Evolutionary conservation across 35 echinoderm and acorn worm species (phyloP), one percentile per base, ranked within the genome.

Genomic region (Apostichopus japonicus): DNA sequence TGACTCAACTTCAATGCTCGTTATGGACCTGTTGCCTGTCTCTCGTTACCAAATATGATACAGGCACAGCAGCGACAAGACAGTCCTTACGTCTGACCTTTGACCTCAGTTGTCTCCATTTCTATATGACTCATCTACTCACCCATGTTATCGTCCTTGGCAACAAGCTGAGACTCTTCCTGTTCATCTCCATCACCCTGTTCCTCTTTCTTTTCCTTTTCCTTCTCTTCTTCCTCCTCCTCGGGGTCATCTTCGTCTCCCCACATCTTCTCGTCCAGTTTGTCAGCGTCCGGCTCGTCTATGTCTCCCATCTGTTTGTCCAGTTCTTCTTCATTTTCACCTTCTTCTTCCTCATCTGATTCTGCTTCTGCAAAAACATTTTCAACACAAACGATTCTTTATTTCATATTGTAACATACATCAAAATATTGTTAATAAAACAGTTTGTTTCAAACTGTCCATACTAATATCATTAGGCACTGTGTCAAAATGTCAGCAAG

Each of bases 251-350:
- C 92, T 88, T 98, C 92, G 91, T 96, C 94, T 23, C 97, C 97
- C 97, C 97, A 98, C 92, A 99, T 96, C 89, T 93, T 96, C 80
- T 98, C 97, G 87, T 98, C 97, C 58, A 98, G 91, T 81, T 92
- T 99, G n/a, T 98, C 97, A 19, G 91, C 88, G 7, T 96, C 95
- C 56, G 93, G 91, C 63, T 93, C 51, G 59, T 96, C 97, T 14
- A 99, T 93, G 88, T 99, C 97, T 25, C 97, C 97, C 97, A 99
- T 99, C 92, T 96, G 97, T 82, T 99, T 99, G 80, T 99, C 97
- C 5, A 99, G 67, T 67, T 99, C 81, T 9, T 99, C 92, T 63
- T 99, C 91, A 77, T 89, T 93, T 16, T 91, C 92, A 27, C 89
- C 93, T 1, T 99, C 96, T 75, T 95, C 93, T 8, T 99, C 93